A percentile compares a stretch with the other conserved stretches of the same genome.
Conservation (phyloP, 1,140 invertebrate species). For the Brachionus koreanus region DNA sequence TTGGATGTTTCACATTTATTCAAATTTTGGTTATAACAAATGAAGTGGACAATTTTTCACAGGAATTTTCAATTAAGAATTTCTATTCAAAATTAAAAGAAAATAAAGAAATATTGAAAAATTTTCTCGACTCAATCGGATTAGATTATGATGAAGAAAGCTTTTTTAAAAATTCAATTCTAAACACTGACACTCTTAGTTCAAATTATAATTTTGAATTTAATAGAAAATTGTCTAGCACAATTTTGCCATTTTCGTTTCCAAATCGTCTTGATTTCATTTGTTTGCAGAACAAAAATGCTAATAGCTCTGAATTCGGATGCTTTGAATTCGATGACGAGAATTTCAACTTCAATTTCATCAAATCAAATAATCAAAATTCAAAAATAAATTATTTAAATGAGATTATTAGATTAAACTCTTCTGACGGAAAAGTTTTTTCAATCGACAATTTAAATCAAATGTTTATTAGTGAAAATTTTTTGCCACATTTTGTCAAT, state of each 20-base stretch:
- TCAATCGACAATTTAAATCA: not conserved
- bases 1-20: constrained; percentile 18
- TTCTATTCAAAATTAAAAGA: constrained; percentile 13
- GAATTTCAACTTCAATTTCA: not conserved
- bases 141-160: not conserved
- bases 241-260: constrained; percentile 6
- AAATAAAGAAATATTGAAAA: not conserved
- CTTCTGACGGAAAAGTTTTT: not conserved
- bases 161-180: constrained; percentile 5
- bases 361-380: not conserved
- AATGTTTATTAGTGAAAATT: not conserved
- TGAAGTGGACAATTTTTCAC: not conserved
- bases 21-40: not conserved
- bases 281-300: not conserved
- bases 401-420: not conserved
- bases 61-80: constrained; percentile 16
- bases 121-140: not conserved
- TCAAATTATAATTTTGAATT: constrained; percentile 19
- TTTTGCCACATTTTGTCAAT: not conserved
- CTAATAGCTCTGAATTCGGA: not conserved
- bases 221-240: not conserved
- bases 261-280: not conserved
- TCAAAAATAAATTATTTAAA: constrained; percentile 25
- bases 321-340: constrained; percentile 12
- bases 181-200: not conserved